Conservation (phyloP, 2,797 vertebrate genomes). For the Takifugu ocellatus region DNA sequence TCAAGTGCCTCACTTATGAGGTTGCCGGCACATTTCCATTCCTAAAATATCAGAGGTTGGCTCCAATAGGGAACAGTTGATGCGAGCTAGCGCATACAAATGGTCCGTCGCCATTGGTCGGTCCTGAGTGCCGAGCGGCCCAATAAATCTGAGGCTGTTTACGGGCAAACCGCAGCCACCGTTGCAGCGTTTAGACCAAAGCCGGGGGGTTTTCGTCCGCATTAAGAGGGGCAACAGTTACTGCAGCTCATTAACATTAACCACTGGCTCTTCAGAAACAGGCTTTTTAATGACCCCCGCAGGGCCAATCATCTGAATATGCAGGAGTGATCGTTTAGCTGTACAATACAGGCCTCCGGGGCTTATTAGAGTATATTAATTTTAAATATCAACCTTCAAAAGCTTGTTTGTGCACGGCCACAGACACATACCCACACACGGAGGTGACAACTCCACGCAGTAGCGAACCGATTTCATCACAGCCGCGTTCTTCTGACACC, state of each 20-base stretch:
- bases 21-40: constrained; percentile 58
- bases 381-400: constrained; percentile 46
- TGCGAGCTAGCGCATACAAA: constrained; percentile 51
- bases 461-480: neutral
- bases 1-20: constrained; percentile 69
- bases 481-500: neutral
- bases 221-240: constrained; percentile 55
- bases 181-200: constrained; percentile 1
- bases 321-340: constrained; percentile 64
- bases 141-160: neutral
- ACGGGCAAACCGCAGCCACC: no score
- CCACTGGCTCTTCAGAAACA: constrained; percentile 60
- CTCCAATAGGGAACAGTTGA: constrained; percentile 49
- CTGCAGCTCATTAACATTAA: constrained; percentile 68
- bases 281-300: constrained; percentile 71
- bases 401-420: constrained; percentile 4
- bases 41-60: constrained; percentile 54
- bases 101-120: constrained; percentile 28
- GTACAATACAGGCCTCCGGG: constrained; percentile 56
- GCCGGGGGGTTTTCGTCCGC: constrained; percentile 29
- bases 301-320: constrained; percentile 73
- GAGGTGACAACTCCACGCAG: constrained; percentile 45
- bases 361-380: constrained; percentile 43
- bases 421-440: constrained; percentile 4
- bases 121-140: neutral